phyloP scores from a whole-genome alignment of 1,140 invertebrate genomes.

The Bombus picipes region DNA sequence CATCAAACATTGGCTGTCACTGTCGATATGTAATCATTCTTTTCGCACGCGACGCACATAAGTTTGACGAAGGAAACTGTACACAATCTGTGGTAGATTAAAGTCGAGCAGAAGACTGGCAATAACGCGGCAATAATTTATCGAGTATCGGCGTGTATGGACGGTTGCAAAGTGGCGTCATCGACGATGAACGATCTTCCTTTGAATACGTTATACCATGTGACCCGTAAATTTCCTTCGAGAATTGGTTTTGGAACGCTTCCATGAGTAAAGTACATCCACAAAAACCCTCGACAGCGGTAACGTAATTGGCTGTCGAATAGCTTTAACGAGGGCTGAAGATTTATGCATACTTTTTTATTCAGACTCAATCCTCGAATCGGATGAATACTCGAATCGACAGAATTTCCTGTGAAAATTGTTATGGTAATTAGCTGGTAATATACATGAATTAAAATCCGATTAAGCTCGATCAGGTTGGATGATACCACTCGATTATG shows the following conservation, averaged over 20 bases:
- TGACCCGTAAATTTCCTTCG: conserved; percentile 65
- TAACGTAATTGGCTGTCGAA: conserved; percentile 71
- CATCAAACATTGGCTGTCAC: too few relatives aligned
- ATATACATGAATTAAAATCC: conserved; percentile 61
- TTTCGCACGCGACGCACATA: too few relatives aligned
- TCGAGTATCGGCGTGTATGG: conserved; percentile 28
- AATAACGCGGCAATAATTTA: conserved; percentile 36
- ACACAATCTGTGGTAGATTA: not conserved
- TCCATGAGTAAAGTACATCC: conserved; percentile 62
- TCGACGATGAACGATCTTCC: conserved; percentile 48
- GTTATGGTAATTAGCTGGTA: conserved; percentile 58
- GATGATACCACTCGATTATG: conserved; percentile 7
- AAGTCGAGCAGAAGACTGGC: not conserved
- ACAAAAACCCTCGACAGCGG: conserved; percentile 66
- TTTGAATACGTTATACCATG: conserved; percentile 56
- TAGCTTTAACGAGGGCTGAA: conserved; percentile 60
- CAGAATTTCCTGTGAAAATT: conserved; percentile 60
- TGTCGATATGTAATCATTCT: not conserved
- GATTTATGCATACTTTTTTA: conserved; percentile 68
- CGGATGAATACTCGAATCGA: conserved; percentile 36
- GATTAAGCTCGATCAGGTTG: conserved; percentile 26
- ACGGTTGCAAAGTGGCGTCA: not conserved
- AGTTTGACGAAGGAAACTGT: not conserved
- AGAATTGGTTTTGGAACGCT: conserved; percentile 64
- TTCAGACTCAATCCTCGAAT: conserved; percentile 29